Percentiles rank a stretch among this genome's conserved stretches.
Conservation (phyloP, 2,113 vertebrate species). For the Dunckerocampus dactyliophorus region DNA sequence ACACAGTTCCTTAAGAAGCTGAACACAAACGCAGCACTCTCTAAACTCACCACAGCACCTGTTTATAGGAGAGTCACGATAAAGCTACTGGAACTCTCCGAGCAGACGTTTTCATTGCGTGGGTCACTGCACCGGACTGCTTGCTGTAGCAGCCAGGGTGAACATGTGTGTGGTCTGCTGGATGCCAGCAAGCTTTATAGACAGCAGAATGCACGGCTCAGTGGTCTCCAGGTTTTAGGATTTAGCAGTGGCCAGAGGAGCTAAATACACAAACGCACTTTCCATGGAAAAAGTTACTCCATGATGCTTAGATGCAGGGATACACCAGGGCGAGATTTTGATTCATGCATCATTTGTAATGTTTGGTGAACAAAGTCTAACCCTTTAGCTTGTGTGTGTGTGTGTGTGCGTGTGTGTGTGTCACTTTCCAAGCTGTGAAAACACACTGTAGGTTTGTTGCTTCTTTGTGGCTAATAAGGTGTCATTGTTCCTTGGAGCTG, state of each 20-base stretch:
- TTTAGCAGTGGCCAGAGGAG: constrained; percentile 13
- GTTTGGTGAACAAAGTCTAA: constrained; percentile 27
- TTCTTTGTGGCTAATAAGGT: constrained; percentile 86
- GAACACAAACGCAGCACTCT: neutral
- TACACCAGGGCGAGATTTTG: constrained; percentile 7
- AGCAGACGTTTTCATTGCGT: constrained; percentile 44
- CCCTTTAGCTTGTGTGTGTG: constrained; percentile 38
- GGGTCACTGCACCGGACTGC: constrained; percentile 48
- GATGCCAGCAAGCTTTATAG: constrained; percentile 42
- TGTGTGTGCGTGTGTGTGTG: constrained; percentile 19
- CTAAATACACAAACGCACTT: constrained; percentile 10
- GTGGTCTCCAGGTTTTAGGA: constrained; percentile 14
- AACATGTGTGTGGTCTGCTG: constrained; percentile 50
- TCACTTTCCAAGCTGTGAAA: constrained; percentile 88
- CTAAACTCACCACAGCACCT: constrained; percentile 26
- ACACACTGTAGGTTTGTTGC: constrained; percentile 85
- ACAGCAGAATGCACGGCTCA: constrained; percentile 39
- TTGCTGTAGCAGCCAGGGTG: constrained; percentile 21
- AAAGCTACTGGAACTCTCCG: constrained; percentile 38
- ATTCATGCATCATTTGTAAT: constrained; percentile 17
- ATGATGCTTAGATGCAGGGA: constrained; percentile 1
- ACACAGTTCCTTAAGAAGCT: neutral
- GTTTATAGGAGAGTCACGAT: constrained; percentile 11
- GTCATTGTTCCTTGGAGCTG: constrained; percentile 71
- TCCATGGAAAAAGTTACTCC: constrained; percentile 8